Base-by-base conservation (phyloP, 2,797 vertebrate genomes). In the Galago senegalensis region DNA sequence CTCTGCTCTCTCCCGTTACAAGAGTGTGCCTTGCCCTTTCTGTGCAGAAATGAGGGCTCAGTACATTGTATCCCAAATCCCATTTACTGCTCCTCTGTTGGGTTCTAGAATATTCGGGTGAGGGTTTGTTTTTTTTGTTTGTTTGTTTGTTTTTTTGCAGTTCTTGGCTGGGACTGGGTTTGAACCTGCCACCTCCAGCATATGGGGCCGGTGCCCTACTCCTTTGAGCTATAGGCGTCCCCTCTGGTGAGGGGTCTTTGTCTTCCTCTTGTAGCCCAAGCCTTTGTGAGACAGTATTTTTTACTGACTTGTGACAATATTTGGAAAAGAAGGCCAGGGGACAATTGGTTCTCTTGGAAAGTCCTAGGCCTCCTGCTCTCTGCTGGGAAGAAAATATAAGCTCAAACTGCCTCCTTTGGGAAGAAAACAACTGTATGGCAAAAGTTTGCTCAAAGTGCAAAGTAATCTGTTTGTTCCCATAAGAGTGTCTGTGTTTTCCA, bases 261-360 rank as follows among this genome's bases (percentile, higher is more conserved):
- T 61, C 53, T 79, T 93, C 88, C 69, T 96, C 75, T 96, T 95
- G 8, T 34, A 96, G 56, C 29, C 67, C 87, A 83, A 67, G 93
- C 21, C 21, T 97, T 94, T n/a, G 88, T 76, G 84, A 77, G 29
- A 43, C 27, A 65, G 56, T 63, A 65, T 89, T 95, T 95, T 96
- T 81, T 21, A 96, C 63, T 94, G 94, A 46, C 16, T 56, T 82
- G n/a, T 56, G 70, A 84, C 29, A 58, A 29, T 40, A 20, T 77
- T 60, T 92, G 87, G 76, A 34, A 70, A 84, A 81, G 13, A 60
- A 4, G 7, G 61, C 40, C 70, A 14, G 31, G 34, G 10, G 14
- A 2, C 5, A 67, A 11, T 31, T 83, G 58, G 17, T 49, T 67
- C 23, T 25, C 40, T 70, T 83, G 76, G 80, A 90, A 94, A 81